phyloP scores from a whole-genome alignment of 2,888 invertebrate genomes.

The Exocentrus adspersus region DNA sequence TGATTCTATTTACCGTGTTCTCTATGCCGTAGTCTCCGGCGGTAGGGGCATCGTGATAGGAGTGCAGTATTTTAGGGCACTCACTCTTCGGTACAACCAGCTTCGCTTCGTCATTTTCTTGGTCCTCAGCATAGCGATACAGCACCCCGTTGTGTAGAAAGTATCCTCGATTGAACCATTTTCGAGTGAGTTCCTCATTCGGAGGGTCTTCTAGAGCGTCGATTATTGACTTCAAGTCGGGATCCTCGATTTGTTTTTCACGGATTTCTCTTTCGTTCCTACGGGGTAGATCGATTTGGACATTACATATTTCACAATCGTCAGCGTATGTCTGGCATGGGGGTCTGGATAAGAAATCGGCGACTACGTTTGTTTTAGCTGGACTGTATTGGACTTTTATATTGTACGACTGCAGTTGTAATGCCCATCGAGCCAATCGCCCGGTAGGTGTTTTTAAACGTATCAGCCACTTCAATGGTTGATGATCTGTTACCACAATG shows the following conservation, averaged over 20 bases:
- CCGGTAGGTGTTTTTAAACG: conserved; percentile 29
- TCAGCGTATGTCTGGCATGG: background rate
- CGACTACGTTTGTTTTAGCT: conserved; percentile 5
- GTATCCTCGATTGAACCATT: conserved; percentile 15
- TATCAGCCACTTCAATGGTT: conserved; percentile 61
- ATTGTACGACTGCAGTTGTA: conserved; percentile 20
- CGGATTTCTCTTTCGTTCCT: conserved; percentile 20
- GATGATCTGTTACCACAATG: conserved; percentile 60
- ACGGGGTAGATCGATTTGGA: conserved; percentile 23
- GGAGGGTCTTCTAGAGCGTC: background rate
- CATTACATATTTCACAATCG: background rate
- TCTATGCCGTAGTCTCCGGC: no score
- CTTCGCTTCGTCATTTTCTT: conserved; percentile 24
- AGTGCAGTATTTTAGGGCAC: no score
- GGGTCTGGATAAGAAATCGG: conserved; percentile 11
- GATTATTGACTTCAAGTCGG: conserved; percentile 22
- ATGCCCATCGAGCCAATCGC: conserved; percentile 19
- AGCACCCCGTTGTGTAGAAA: conserved; percentile 14
- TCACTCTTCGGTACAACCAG: no score
- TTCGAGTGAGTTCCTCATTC: background rate
- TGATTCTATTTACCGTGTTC: no score
- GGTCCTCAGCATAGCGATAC: conserved; percentile 19
- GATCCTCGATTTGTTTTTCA: conserved; percentile 20
- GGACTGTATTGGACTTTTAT: conserved; percentile 16
- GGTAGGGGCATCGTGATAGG: no score